A percentile compares a stretch with the other conserved stretches of the same genome.
phyloP scores from a whole-genome alignment of 1,140 invertebrate genomes.

The Psilanteris sp. region DNA sequence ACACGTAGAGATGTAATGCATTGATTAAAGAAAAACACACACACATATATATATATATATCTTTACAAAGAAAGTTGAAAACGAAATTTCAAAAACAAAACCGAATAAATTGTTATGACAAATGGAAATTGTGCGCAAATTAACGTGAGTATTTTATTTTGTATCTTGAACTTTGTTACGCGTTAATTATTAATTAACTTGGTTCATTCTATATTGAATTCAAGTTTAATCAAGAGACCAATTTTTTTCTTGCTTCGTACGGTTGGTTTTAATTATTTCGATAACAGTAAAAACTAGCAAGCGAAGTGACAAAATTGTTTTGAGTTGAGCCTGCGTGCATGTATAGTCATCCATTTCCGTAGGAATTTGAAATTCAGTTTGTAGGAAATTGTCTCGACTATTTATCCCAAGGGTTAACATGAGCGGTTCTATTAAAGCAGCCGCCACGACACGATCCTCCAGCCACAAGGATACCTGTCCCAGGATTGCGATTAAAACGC shows the following conservation, averaged over 20 bases:
- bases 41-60: no score
- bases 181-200: no score
- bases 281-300: slow-evolving; percentile 20
- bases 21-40: no score
- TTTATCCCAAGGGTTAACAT: slow-evolving; percentile 63
- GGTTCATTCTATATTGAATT: no score
- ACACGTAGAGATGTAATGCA: no score
- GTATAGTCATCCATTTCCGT: slow-evolving; percentile 28
- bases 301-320: slow-evolving; percentile 35
- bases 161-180: no score
- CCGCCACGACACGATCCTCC: slow-evolving; percentile 53
- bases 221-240: no score
- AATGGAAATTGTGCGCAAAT: no score
- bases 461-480: slow-evolving; percentile 57
- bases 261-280: slow-evolving; percentile 30
- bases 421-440: slow-evolving; percentile 58
- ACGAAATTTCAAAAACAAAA: no score
- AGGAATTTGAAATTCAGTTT: slow-evolving; percentile 60
- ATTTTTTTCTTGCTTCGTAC: background rate
- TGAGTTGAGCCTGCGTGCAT: slow-evolving; percentile 10
- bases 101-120: no score
- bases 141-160: no score
- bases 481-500: slow-evolving; percentile 57
- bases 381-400: slow-evolving; percentile 58
- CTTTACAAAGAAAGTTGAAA: no score